Percentiles rank a stretch among this genome's conserved stretches.
Evolutionary conservation across 2,113 vertebrate species (phyloP).

Genomic region (Myrmophylax atrothorax): DNA sequence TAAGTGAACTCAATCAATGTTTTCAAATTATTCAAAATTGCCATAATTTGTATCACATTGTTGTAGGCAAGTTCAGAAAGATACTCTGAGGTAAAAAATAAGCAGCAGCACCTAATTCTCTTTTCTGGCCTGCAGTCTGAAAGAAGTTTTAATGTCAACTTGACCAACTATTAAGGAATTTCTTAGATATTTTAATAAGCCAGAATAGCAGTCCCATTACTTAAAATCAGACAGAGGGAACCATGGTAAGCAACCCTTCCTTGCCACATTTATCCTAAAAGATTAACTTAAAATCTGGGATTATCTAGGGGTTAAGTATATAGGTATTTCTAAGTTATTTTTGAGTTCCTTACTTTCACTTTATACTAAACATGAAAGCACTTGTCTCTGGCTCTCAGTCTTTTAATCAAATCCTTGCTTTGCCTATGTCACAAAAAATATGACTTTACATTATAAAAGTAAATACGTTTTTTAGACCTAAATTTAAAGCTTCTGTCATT

Average conservation of each 20-base stretch:
- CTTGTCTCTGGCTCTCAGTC: background rate
- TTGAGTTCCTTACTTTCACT: background rate
- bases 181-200: background rate
- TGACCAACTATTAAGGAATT: background rate
- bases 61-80: background rate
- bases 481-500: background rate
- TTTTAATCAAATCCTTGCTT: background rate
- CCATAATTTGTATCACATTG: background rate
- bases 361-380: background rate
- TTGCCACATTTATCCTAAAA: background rate
- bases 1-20: background rate
- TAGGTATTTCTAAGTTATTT: background rate
- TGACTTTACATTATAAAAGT: background rate
- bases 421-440: background rate
- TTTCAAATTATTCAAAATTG: background rate
- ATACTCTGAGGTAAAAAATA: background rate
- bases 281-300: background rate
- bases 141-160: background rate
- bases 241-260: background rate
- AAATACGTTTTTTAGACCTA: background rate
- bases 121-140: background rate
- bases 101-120: background rate
- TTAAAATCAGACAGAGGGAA: background rate
- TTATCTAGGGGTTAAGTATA: background rate
- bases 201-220: background rate